These are phyloP conservation scores for Hoplodrina blanda DNA, from an alignment of 2,888 invertebrate genomes.

Conservation along the genomic window DNA sequence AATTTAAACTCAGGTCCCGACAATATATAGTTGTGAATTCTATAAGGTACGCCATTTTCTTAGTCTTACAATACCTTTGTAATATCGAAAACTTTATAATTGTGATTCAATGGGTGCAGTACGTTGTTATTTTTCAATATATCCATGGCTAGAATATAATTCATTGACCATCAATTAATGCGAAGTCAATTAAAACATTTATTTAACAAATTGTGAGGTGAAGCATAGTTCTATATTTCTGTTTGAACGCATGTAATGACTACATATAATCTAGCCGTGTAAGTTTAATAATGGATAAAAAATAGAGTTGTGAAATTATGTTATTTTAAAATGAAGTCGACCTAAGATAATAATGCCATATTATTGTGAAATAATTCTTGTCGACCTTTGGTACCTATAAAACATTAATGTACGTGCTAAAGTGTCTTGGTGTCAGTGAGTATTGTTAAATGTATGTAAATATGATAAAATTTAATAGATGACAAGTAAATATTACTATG, in stretches of 20 bases:
- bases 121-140: constrained; percentile 41
- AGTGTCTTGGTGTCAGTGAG: constrained; percentile 65
- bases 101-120: constrained; percentile 50
- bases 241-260: constrained; percentile 26
- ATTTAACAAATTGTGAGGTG: constrained; percentile 23
- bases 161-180: constrained; percentile 53
- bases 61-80: constrained; percentile 42
- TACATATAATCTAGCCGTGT: constrained; percentile 55
- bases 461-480: constrained; percentile 69
- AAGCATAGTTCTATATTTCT: constrained; percentile 33
- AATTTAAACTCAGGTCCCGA: constrained; percentile 23
- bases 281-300: constrained; percentile 50
- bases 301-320: constrained; percentile 47
- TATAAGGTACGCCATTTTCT: constrained; percentile 37
- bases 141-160: constrained; percentile 53
- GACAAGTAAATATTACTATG: constrained; percentile 73
- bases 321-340: constrained; percentile 54
- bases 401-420: constrained; percentile 58
- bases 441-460: constrained; percentile 71
- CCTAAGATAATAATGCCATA: constrained; percentile 65
- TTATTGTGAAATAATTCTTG: constrained; percentile 62
- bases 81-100: constrained; percentile 37
- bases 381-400: constrained; percentile 48
- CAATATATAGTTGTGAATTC: constrained; percentile 32
- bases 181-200: constrained; percentile 57